Percentiles rank a stretch among this genome's conserved stretches.
Evolutionary conservation across 1,140 invertebrate species (phyloP).

Genomic region (Calephelis nemesis): DNA sequence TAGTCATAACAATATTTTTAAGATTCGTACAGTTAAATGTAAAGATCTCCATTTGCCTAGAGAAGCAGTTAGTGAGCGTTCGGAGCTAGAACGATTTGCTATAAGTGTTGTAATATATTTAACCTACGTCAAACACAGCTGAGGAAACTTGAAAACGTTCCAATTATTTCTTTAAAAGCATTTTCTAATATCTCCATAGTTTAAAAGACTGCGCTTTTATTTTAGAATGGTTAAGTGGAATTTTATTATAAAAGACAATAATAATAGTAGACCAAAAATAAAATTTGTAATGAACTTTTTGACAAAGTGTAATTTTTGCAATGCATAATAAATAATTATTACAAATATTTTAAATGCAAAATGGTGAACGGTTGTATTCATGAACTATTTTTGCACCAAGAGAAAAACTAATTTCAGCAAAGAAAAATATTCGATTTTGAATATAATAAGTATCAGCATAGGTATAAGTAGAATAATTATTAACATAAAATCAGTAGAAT

Average conservation of each 20-base stretch:
- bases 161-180: conserved; percentile 44
- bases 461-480: no score
- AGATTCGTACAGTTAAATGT: not conserved
- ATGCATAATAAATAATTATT: no score
- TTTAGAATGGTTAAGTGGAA: not conserved
- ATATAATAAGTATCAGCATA: no score
- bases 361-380: no score
- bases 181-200: conserved; percentile 37
- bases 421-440: no score
- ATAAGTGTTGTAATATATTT: conserved; percentile 40
- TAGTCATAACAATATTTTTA: conserved; percentile 17
- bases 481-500: no score
- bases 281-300: no score
- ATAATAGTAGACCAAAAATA: not conserved
- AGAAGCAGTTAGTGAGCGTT: not conserved
- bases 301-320: no score
- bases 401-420: no score
- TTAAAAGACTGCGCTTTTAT: conserved; percentile 28
- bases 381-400: no score
- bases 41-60: conserved; percentile 15
- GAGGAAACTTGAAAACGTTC: conserved; percentile 41
- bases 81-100: conserved; percentile 29
- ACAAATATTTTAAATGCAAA: no score
- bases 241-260: not conserved
- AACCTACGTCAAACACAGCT: conserved; percentile 38